Conservation (phyloP, 2,888 invertebrate species). For the Ophion ventricosus region DNA sequence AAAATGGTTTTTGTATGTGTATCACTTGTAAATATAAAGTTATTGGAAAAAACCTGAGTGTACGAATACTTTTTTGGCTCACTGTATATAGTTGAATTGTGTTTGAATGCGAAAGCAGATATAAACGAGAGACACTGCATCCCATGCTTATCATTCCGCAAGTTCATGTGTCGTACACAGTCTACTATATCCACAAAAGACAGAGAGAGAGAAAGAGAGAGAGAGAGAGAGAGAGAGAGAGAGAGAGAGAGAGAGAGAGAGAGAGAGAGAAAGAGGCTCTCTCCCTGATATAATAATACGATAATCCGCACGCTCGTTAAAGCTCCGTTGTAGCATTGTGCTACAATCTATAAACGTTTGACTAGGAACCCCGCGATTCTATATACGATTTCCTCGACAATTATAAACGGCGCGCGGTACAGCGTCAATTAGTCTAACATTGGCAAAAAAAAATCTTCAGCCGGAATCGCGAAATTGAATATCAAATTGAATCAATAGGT, state of each 20-base stretch:
- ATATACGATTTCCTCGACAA: constrained; percentile 43
- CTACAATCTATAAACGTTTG: constrained; percentile 31
- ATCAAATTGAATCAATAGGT: not conserved
- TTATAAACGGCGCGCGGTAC: constrained; percentile 12
- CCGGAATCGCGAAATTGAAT: not conserved
- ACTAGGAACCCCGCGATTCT: constrained; percentile 17
- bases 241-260: not conserved
- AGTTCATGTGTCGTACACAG: constrained; percentile 4
- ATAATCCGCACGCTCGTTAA: constrained; percentile 43
- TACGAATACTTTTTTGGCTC: no score
- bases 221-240: not conserved
- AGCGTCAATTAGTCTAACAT: not conserved
- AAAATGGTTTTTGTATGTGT: no score
- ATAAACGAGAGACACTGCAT: constrained; percentile 18
- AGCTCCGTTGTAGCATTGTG: constrained; percentile 50
- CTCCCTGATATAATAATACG: constrained; percentile 41
- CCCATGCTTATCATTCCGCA: constrained; percentile 58
- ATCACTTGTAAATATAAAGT: no score
- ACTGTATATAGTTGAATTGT: not conserved
- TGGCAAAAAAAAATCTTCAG: no score
- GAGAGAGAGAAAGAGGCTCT: constrained; percentile 27
- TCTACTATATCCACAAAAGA: constrained; percentile 6
- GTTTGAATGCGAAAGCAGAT: not conserved
- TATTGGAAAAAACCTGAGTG: no score
- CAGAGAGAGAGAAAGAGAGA: not conserved